Conservation (phyloP, 2,113 vertebrate genomes). For the Crotalus tigris region DNA sequence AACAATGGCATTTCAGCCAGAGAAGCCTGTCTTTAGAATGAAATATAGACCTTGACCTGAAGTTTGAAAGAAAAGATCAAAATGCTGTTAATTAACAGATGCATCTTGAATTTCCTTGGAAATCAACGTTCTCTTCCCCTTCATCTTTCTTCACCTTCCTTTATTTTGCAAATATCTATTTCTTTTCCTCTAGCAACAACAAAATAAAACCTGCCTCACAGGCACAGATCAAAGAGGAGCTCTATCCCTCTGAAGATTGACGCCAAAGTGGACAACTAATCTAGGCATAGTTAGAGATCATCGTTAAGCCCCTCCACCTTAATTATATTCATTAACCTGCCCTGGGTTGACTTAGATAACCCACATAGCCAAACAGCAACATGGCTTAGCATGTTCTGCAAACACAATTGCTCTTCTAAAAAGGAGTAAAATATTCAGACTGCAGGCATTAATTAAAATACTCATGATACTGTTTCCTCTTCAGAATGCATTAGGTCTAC, state of each 20-base stretch:
- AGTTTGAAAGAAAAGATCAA: background rate
- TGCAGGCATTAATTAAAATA: background rate
- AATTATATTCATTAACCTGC: background rate
- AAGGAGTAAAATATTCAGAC: background rate
- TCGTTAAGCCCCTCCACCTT: background rate
- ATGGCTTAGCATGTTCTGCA: background rate
- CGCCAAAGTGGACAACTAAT: background rate
- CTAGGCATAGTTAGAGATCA: background rate
- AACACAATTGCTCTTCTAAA: background rate
- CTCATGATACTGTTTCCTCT: background rate
- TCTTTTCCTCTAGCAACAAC: background rate
- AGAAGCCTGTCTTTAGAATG: background rate
- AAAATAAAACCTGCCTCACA: background rate
- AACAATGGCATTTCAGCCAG: background rate
- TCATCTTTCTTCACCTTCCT: background rate
- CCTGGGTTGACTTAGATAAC: background rate
- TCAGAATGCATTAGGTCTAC: background rate
- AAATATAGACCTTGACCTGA: background rate
- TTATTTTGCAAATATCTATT: background rate
- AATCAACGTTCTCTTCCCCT: background rate
- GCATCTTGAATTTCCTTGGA: background rate
- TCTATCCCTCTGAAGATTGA: background rate
- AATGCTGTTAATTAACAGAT: background rate
- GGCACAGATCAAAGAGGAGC: background rate
- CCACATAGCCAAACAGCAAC: background rate